Conservation (phyloP, 2,888 invertebrate genomes). For the Marasmarcha lunaedactyla region DNA sequence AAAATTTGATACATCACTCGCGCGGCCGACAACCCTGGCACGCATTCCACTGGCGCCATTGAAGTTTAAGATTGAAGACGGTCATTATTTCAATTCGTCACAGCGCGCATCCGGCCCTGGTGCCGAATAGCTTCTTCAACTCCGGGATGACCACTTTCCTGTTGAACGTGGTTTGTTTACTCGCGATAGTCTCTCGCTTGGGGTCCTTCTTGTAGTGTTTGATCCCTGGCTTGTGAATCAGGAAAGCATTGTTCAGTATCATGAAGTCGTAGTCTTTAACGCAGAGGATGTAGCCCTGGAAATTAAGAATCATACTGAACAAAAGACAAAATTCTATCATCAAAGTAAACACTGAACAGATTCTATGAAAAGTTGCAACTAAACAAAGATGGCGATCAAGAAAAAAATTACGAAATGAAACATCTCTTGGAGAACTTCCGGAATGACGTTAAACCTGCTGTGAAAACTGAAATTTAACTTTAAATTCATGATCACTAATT, state of each 20-base stretch:
- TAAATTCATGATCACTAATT: too few species aligned
- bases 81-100: slow-evolving; percentile 33
- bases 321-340: not conserved
- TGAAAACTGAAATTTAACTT: too few species aligned
- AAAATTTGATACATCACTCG: too few species aligned
- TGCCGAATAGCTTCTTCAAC: slow-evolving; percentile 86
- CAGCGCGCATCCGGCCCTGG: slow-evolving; percentile 83
- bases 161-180: slow-evolving; percentile 82
- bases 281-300: slow-evolving; percentile 90
- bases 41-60: too few species aligned
- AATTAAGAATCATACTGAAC: slow-evolving; percentile 15
- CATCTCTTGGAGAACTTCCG: too few species aligned
- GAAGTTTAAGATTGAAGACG: too few species aligned
- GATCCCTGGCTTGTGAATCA: slow-evolving; percentile 93
- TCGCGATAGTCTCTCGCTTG: slow-evolving; percentile 79
- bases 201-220: slow-evolving; percentile 85
- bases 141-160: slow-evolving; percentile 86
- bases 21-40: too few species aligned
- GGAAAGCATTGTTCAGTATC: slow-evolving; percentile 92
- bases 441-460: too few species aligned
- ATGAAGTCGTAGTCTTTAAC: slow-evolving; percentile 93
- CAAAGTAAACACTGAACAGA: not conserved
- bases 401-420: too few species aligned
- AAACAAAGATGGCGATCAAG: too few species aligned
- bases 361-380: too few species aligned